Base-by-base conservation (phyloP, 2,888 invertebrate genomes). In the Cheilosia grossa region DNA sequence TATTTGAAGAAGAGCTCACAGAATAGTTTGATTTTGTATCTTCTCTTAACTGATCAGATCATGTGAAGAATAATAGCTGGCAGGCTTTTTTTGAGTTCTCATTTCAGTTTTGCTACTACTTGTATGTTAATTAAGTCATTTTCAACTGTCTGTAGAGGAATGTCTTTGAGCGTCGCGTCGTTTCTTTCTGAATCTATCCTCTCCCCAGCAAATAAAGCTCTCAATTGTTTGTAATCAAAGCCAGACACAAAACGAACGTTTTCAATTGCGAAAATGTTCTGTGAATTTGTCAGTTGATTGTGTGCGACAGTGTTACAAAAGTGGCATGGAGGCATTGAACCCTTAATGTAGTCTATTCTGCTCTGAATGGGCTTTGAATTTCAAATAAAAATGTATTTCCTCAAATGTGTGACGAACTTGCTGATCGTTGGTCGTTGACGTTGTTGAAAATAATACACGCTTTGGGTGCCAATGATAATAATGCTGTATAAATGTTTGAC, bases 211-310 rank as follows among this genome's bases (percentile, higher is more conserved):
- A 27, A 72, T 72, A 51, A 59, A 72, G 51, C 69, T 54, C 54
- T 51, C 61, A 72, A 72, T 72, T 72, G 59, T 59, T 7, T 15
- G 37, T 17, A 21, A 53, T 53, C 51, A 53, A 66, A 53, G 53
- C 6, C 37, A 40, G 24, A 17, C n/a, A 53, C 24, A 37, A 21
- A 24, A 15, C n/a, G 53, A n/a, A 21, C 44, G 9, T 37, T 37
- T 66, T 66, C 15, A 40, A 42, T 66, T 53, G 30, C 30, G 66
- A 53, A 66, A 40, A 40, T 66, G 17, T 53, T 53, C 24, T 66
- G 33, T 33, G 33, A 64, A 64, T 49, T 49, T 24, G 49, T 33
- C 49, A 64, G 49, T 53, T 66, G 40, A 40, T 5, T 40, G 4
- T 24, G 33, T 64, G 49, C n/a, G 47, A 63, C 63, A 33, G 33